phyloP scores from a whole-genome alignment of 64 coral and sea anemone genomes.

The Montipora sp. region DNA sequence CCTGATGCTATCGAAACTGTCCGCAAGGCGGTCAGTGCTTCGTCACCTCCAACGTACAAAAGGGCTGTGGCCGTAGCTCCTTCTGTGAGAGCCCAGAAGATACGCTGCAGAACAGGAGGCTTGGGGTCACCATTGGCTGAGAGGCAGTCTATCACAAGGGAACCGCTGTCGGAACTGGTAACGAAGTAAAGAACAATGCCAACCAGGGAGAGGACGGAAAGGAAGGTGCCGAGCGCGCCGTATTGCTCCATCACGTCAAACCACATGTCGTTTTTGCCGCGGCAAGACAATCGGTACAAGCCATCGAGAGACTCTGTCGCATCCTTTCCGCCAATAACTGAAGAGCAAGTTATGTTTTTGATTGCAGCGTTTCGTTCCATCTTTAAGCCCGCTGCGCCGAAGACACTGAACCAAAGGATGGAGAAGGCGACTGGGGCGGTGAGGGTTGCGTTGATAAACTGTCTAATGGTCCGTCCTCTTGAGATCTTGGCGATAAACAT shows the following conservation, averaged over 20 bases:
- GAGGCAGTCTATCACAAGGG: slow-evolving; percentile 67
- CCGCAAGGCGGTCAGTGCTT: slow-evolving; percentile 59
- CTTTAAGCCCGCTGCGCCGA: slow-evolving; percentile 47
- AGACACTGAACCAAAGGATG: slow-evolving; percentile 64
- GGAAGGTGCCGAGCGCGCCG: slow-evolving; percentile 14
- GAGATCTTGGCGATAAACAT: slow-evolving; percentile 70
- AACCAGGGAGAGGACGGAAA: slow-evolving; percentile 52
- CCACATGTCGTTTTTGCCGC: slow-evolving; percentile 52
- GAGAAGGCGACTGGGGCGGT: slow-evolving; percentile 54
- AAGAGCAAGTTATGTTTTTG: slow-evolving; percentile 39
- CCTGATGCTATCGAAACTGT: slow-evolving; percentile 69
- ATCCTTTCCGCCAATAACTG: not conserved
- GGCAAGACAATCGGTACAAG: slow-evolving; percentile 45
- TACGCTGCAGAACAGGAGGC: slow-evolving; percentile 64
- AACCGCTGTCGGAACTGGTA: slow-evolving; percentile 73
- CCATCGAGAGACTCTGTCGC: slow-evolving; percentile 16
- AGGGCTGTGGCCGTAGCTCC: slow-evolving; percentile 67
- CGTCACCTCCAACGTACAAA: slow-evolving; percentile 27
- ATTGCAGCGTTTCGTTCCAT: slow-evolving; percentile 55
- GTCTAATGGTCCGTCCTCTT: slow-evolving; percentile 59
- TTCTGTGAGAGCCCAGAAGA: slow-evolving; percentile 80
- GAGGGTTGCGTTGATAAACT: slow-evolving; percentile 61
- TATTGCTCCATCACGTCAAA: slow-evolving; percentile 70
- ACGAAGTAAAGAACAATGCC: slow-evolving; percentile 76
- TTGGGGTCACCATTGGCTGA: slow-evolving; percentile 72